phyloP scores from a whole-genome alignment of 2,888 invertebrate species.

The Hypolimnas misippus region DNA sequence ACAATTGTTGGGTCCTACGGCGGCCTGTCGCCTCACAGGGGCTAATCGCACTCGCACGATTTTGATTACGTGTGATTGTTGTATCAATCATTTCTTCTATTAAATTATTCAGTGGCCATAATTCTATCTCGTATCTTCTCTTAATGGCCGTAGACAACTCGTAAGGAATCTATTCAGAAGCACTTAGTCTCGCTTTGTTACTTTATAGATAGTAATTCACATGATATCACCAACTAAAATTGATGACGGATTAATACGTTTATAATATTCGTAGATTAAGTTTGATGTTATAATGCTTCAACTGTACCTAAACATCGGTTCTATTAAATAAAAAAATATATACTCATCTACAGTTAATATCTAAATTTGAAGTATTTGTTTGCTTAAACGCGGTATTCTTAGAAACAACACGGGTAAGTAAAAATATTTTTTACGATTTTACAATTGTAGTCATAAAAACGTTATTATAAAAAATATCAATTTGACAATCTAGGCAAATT shows the following conservation, averaged over 20 bases:
- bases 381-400: no score
- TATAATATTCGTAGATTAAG: neutral
- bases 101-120: slow-evolving; percentile 82
- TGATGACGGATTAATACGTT: neutral
- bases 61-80: slow-evolving; percentile 80
- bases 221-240: slow-evolving; percentile 61
- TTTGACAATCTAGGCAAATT: no score
- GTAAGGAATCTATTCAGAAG: slow-evolving; percentile 65
- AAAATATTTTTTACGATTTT: no score
- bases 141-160: slow-evolving; percentile 63
- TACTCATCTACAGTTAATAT: no score
- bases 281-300: neutral
- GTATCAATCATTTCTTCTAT: slow-evolving; percentile 83
- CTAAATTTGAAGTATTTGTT: no score
- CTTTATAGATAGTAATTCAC: slow-evolving; percentile 75
- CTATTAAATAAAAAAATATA: neutral
- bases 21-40: slow-evolving; percentile 60
- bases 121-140: slow-evolving; percentile 70
- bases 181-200: slow-evolving; percentile 82
- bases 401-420: no score
- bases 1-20: slow-evolving; percentile 66
- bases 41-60: slow-evolving; percentile 80
- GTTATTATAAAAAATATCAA: no score
- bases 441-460: no score
- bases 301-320: neutral